Base-by-base conservation (phyloP, 2,888 invertebrate genomes). In the Lagria hirta region DNA sequence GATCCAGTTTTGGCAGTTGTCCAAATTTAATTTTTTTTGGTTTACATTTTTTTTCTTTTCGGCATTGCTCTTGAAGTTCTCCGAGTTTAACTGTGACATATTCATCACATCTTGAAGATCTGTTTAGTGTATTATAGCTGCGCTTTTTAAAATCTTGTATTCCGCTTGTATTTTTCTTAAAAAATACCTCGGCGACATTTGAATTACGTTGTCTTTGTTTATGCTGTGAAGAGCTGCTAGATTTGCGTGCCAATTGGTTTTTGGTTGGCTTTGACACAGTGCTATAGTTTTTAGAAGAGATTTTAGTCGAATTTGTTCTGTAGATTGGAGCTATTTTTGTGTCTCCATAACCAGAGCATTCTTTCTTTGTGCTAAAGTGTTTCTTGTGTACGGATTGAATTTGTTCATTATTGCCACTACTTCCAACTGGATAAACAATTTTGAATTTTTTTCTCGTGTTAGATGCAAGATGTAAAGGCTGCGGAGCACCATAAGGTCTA, bases 11-110 rank as follows among this genome's bases (percentile, higher is more conserved):
- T 1, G 47, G 42, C 5, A 47, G 18, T 4, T 30, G 27, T 6
- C 36, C 36, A 15, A 34, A 36, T 17, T 2, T 15, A 14, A 29
- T 29, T 11, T 43, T 43, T 12, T 35, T 35, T 4, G 36, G 36
- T 35, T 20, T 29, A 11, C 34, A 36, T 30, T 32, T 30, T 16
- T 36, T 36, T 4, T 7, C 12, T n/a, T 23, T 16, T 1, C 29
- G 22, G 8, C 36, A 37, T 20, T 43, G 24, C 11, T 37, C 36
- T 18, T 43, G 36, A 11, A 43, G 8, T 3, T 43, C 36, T 5
- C 36, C 17, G 12, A 43, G 12, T 36, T 43, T 43, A 6, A 43
- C 36, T 7, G 43, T 43, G 7, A 37, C 20, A 16, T 37, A 43
- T n/a, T 35, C 35, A 5, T 16, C 22, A 8, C 16, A 33, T n/a